Conservation (phyloP, 2,797 vertebrate species). For the Uromys caudimaculatus region DNA sequence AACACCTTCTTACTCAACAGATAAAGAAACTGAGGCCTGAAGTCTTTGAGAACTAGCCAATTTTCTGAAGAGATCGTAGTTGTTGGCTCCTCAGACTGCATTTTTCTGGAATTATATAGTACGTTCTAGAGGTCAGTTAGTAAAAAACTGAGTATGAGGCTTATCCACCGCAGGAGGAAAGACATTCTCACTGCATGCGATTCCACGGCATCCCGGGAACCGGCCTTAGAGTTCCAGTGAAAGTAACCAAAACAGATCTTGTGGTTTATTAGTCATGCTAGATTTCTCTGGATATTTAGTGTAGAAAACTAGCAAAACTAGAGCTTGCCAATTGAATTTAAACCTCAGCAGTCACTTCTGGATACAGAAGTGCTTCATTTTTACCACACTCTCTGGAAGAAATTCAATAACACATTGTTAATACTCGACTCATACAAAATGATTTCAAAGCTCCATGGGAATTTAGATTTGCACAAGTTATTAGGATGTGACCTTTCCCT, state of each 20-base stretch:
- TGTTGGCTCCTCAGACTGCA: not conserved
- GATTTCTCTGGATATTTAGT: constrained; percentile 53
- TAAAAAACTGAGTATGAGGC: constrained; percentile 27
- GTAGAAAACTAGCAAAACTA: constrained; percentile 46
- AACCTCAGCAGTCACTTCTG: constrained; percentile 64
- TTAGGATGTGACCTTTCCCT: constrained; percentile 96
- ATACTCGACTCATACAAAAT: constrained; percentile 85
- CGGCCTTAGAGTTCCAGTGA: constrained; percentile 58
- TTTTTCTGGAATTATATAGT: not conserved
- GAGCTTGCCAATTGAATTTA: constrained; percentile 69
- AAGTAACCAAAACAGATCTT: constrained; percentile 17
- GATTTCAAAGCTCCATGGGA: constrained; percentile 92
- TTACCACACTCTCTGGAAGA: constrained; percentile 81
- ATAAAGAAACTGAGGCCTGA: constrained; percentile 22
- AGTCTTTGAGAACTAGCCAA: not conserved
- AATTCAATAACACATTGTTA: constrained; percentile 86
- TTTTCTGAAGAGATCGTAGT: not conserved
- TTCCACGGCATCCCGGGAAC: constrained; percentile 12
- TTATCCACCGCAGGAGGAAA: not conserved
- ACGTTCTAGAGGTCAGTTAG: not conserved
- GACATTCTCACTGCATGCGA: not conserved
- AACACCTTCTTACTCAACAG: not conserved
- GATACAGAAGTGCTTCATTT: constrained; percentile 75
- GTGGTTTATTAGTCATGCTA: constrained; percentile 44
- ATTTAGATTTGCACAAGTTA: constrained; percentile 93